Percentiles rank a stretch among this genome's conserved stretches.
phyloP scores from a whole-genome alignment of 2,888 invertebrate genomes.

The Drosophila hamatofila region DNA sequence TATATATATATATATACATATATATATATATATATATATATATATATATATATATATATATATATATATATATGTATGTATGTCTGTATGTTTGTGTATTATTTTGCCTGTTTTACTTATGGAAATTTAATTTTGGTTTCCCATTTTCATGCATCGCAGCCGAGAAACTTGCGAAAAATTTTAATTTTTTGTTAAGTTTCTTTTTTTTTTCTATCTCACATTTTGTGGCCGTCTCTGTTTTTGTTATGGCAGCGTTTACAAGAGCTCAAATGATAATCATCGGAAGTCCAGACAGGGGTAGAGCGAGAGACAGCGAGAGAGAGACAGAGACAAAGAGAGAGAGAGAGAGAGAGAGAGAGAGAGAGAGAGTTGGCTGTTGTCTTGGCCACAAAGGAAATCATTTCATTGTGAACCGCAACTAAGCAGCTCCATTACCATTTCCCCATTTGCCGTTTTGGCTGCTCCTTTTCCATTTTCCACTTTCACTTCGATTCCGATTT shows the following conservation, averaged over 20 bases:
- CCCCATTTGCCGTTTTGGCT: not conserved
- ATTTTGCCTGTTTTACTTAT: conserved; percentile 52
- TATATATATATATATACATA: not conserved
- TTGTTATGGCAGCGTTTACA: conserved; percentile 60
- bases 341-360: not conserved
- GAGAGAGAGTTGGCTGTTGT: not conserved
- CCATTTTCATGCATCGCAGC: conserved; percentile 40
- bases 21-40: no score
- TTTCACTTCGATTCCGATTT: not conserved
- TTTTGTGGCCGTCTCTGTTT: conserved; percentile 12
- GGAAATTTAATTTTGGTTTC: conserved; percentile 60
- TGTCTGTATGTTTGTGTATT: conserved; percentile 4
- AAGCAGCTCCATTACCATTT: conserved; percentile 12
- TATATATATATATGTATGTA: conserved; percentile 1
- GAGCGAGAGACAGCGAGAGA: no score
- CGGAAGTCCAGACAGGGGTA: conserved; percentile 7
- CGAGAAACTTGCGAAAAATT: conserved; percentile 15
- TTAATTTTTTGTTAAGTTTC: conserved; percentile 26
- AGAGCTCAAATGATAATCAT: conserved; percentile 63
- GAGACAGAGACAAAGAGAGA: not conserved
- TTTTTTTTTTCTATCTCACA: conserved; percentile 1
- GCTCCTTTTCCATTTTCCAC: not conserved
- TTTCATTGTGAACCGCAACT: conserved; percentile 31
- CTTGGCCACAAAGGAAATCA: conserved; percentile 12
- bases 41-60: not conserved